Evolutionary conservation across 2,797 vertebrate genomes (phyloP), one percentile per base, ranked within the genome.

Genomic region (Emydoidea blandingii): DNA sequence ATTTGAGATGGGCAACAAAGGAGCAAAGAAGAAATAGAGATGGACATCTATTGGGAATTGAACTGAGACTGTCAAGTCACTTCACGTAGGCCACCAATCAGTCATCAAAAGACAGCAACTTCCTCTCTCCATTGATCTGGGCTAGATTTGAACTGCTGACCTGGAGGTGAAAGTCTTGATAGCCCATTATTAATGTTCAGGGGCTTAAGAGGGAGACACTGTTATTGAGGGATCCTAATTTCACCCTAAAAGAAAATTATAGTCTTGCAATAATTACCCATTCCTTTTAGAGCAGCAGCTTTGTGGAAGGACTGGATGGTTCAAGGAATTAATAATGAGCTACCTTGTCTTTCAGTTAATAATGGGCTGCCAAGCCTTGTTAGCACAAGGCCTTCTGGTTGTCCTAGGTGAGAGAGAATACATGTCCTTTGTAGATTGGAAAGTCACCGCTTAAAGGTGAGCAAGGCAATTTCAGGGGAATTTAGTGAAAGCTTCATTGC

Each of bases 21-120:
- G 0, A 47, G 37, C 4, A 29, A 80, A 50, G 37, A 34, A 78
- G 23, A 0, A 0, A 0, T 76, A 47, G 65, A 37, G 44, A 23
- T 44, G 47, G 37, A 31, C 41, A 12, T 74, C 0, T 4, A 78
- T 18, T 15, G 50, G 34, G 4, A 19, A 68, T 9, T 68, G 65
- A 59, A 25, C 21, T 81, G 68, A 76, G 68, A 29, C 72, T 85
- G 83, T 81, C 65, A 56, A 37, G 76, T 87, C 12, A 1, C 12
- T 89, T 86, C 0, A 0, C 27, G 2, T 12, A 18, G 34, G 4
- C 29, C 59, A 21, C 47, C 62, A 44, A 41, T 81, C 91, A 62
- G 4, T 19, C 56, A 31, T 82, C 44, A 47, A 92, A 86, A 57
- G 0, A 0, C 0, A 1, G 41, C 5, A 29, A 15, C 34, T 50